phyloP scores from a whole-genome alignment of 2,888 invertebrate genomes.

The Rosalia funebris region DNA sequence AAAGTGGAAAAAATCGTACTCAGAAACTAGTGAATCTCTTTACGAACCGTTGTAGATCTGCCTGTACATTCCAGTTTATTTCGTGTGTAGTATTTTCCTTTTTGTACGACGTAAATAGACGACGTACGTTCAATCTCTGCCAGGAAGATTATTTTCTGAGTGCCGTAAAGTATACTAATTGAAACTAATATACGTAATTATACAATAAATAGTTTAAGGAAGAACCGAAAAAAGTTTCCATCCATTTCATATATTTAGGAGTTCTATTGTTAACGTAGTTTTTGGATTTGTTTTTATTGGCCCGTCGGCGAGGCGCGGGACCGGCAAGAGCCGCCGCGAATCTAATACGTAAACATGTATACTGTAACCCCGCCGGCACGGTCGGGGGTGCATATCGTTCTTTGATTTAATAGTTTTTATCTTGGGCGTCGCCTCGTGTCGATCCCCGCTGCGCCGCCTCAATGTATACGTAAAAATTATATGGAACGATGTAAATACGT shows the following conservation, averaged over 20 bases:
- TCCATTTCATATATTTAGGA: constrained; percentile 51
- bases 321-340: constrained; percentile 2
- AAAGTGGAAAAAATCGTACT: constrained; percentile 26
- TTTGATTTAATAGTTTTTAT: background rate
- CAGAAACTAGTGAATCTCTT: constrained; percentile 23
- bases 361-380: constrained; percentile 4
- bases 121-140: too few species aligned
- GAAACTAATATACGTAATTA: constrained; percentile 63
- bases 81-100: background rate
- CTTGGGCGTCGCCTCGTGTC: constrained; percentile 9
- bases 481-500: constrained; percentile 58
- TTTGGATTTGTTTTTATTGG: constrained; percentile 31
- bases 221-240: constrained; percentile 55
- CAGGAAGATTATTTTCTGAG: constrained; percentile 30
- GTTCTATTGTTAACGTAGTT: constrained; percentile 40
- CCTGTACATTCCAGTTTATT: constrained; percentile 19
- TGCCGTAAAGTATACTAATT: constrained; percentile 57
- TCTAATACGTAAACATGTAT: constrained; percentile 14
- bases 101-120: too few species aligned
- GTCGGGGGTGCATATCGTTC: constrained; percentile 12
- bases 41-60: too few species aligned
- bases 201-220: constrained; percentile 59
- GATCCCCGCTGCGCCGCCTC: constrained; percentile 26
- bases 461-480: constrained; percentile 53
- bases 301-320: constrained; percentile 19